A percentile compares a stretch with the other conserved stretches of the same genome.
Conservation (phyloP, 1,140 invertebrate species). For the Drosophila miranda region DNA sequence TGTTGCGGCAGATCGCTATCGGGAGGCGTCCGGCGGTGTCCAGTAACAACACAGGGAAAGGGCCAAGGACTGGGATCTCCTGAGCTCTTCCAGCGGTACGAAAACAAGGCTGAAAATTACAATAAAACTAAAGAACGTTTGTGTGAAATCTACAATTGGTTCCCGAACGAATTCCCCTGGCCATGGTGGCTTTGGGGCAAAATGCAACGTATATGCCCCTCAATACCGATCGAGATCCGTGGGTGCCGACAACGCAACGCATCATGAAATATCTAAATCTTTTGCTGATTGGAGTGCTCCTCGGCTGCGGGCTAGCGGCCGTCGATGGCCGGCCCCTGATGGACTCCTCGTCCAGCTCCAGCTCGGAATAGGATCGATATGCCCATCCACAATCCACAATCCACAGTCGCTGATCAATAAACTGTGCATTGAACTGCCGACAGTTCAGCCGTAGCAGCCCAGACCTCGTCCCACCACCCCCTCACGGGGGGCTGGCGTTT, state of each 20-base stretch:
- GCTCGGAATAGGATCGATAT: too few relatives aligned
- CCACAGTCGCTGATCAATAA: not conserved
- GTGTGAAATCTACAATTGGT: slow-evolving; percentile 8
- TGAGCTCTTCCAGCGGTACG: too few relatives aligned
- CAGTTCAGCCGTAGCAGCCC: slow-evolving; percentile 1
- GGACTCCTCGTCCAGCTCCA: not conserved
- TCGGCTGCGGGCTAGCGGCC: not conserved
- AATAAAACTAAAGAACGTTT: too few relatives aligned
- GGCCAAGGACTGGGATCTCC: too few relatives aligned
- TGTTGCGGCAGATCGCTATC: slow-evolving; percentile 46
- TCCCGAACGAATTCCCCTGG: not conserved
- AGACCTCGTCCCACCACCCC: not conserved
- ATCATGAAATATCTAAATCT: not conserved
- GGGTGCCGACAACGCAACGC: not conserved
- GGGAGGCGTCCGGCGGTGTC: too few relatives aligned
- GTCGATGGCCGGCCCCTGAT: not conserved
- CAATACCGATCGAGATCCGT: too few relatives aligned
- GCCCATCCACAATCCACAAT: too few relatives aligned
- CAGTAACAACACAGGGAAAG: too few relatives aligned
- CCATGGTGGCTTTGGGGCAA: too few relatives aligned
- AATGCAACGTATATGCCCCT: too few relatives aligned
- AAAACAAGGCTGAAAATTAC: too few relatives aligned
- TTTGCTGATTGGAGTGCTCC: not conserved
- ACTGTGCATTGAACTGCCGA: too few relatives aligned
- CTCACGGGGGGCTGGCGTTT: not conserved